These are phyloP conservation scores for Drosophila testacea DNA, from an alignment of 2,888 invertebrate genomes.

Conservation along the genomic window DNA sequence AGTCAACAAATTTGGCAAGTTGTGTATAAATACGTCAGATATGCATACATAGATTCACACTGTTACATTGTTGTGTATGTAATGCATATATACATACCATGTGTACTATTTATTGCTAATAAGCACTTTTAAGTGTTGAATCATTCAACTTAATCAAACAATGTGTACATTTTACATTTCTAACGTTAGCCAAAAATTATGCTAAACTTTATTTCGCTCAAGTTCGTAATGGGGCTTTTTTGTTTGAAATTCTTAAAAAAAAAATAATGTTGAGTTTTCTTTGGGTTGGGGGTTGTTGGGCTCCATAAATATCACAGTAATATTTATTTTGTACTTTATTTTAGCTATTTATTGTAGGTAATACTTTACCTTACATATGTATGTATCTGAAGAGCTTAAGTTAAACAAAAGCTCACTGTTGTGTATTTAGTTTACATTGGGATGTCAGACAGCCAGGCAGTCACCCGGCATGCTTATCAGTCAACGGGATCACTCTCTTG, in stretches of 20 bases:
- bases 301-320: not conserved
- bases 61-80: not conserved
- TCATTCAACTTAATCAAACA: too few species aligned
- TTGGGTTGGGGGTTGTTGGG: not conserved
- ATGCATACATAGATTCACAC: not conserved
- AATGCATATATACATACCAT: too few species aligned
- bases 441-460: conserved; percentile 21
- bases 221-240: too few species aligned
- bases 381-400: not conserved
- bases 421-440: conserved; percentile 9
- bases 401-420: conserved; percentile 12
- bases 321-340: not conserved
- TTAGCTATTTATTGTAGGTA: not conserved
- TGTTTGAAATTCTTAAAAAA: too few species aligned
- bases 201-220: not conserved
- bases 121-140: not conserved
- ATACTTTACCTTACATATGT: not conserved
- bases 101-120: conserved; percentile 2
- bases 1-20: conserved; percentile 28
- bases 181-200: conserved; percentile 8
- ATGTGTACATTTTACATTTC: not conserved
- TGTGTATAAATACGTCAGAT: not conserved
- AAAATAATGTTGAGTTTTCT: too few species aligned
- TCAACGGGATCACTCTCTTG: conserved; percentile 51
- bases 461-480: conserved; percentile 53